phyloP scores from a whole-genome alignment of 2,797 vertebrate species.

The Sebastes paucispinis region DNA sequence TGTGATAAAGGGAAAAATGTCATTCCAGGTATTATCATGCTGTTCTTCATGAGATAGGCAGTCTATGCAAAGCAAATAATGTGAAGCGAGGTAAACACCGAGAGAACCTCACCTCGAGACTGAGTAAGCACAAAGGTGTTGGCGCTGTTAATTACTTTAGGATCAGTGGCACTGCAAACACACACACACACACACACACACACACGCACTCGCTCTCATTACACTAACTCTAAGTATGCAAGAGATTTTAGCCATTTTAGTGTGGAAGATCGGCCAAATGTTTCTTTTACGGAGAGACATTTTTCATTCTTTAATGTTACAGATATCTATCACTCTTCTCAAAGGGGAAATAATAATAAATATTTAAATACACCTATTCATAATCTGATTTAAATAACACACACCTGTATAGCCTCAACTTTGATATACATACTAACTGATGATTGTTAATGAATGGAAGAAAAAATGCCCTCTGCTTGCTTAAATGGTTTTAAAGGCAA shows the following conservation, averaged over 20 bases:
- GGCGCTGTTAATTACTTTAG: conserved; percentile 66
- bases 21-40: conserved; percentile 74
- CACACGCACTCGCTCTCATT: conserved; percentile 16
- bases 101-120: conserved; percentile 65
- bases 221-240: conserved; percentile 67
- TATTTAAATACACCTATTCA: conserved; percentile 33
- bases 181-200: conserved; percentile 24
- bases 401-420: conserved; percentile 45
- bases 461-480: conserved; percentile 33
- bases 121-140: conserved; percentile 71
- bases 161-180: conserved; percentile 67
- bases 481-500: conserved; percentile 56
- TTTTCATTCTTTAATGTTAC: conserved; percentile 34
- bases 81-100: conserved; percentile 68
- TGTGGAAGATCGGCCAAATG: conserved; percentile 26
- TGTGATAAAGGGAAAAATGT: conserved; percentile 50
- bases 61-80: conserved; percentile 84
- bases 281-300: conserved; percentile 30
- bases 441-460: conserved; percentile 21
- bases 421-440: conserved; percentile 33
- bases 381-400: conserved; percentile 34
- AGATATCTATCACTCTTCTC: conserved; percentile 40
- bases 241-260: conserved; percentile 63
- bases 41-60: conserved; percentile 67
- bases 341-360: conserved; percentile 27